Evolutionary conservation across 2,797 vertebrate species (phyloP).

Genomic region (Rhinella marina): DNA sequence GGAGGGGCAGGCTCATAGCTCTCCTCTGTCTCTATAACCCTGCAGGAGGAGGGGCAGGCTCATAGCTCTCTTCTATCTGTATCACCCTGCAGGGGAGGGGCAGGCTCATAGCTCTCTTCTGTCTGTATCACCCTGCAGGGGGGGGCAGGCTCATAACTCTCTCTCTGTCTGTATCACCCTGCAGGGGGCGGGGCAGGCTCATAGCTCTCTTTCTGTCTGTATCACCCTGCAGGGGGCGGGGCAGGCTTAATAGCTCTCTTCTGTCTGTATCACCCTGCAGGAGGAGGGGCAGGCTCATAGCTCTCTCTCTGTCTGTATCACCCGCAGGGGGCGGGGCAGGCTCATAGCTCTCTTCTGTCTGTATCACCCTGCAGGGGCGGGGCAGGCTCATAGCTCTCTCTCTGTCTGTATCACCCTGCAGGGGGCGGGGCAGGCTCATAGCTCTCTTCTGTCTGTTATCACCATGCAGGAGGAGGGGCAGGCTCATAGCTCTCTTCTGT

Average conservation of each 20-base stretch:
- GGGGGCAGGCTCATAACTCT: neutral
- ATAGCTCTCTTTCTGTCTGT: neutral
- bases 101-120: neutral
- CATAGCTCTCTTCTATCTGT: neutral
- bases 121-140: neutral
- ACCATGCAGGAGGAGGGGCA: neutral
- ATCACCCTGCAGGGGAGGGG: neutral
- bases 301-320: neutral
- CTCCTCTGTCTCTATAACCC: constrained; percentile 17
- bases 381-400: neutral
- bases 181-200: neutral
- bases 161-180: neutral
- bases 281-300: constrained; percentile 13
- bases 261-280: neutral
- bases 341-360: neutral
- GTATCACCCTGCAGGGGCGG: constrained; percentile 19
- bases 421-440: neutral
- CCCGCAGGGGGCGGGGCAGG: constrained; percentile 15
- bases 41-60: neutral
- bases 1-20: neutral
- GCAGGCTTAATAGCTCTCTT: neutral
- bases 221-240: neutral
- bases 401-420: neutral
- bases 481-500: neutral
- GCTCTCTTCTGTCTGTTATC: neutral